A percentile compares a stretch with the other conserved stretches of the same genome.
These are phyloP conservation scores for Halictus ligatus DNA, from an alignment of 2,888 invertebrate species.

Conservation along the genomic window DNA sequence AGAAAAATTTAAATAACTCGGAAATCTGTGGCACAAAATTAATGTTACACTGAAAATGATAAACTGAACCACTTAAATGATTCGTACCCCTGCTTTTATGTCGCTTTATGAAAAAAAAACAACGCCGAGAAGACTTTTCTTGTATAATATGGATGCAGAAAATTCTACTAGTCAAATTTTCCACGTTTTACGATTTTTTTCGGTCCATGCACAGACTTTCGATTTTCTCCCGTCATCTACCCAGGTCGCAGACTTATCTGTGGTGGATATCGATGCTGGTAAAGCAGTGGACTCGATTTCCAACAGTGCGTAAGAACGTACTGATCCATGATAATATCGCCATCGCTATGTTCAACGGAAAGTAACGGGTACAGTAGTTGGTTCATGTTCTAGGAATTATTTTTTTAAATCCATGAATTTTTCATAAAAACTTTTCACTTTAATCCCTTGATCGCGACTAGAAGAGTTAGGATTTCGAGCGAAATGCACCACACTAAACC, in stretches of 20 bases:
- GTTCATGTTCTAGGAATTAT: not conserved
- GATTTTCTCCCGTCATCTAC: no score
- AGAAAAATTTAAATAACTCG: not conserved
- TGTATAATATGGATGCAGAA: no score
- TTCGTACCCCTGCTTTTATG: no score
- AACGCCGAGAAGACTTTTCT: no score
- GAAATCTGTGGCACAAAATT: no score
- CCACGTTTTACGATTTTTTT: no score
- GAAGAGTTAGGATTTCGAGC: not conserved
- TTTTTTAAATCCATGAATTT: not conserved
- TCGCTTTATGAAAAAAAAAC: no score
- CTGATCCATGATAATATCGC: not conserved
- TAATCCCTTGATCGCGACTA: not conserved
- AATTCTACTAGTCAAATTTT: no score
- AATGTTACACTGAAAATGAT: no score
- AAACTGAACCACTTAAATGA: no score
- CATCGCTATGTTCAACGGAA: not conserved
- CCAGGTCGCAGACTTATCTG: no score
- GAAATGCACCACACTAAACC: not conserved
- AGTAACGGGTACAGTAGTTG: not conserved
- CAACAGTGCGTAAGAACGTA: not conserved
- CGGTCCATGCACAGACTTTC: no score
- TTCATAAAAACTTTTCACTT: not conserved
- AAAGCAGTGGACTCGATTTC: not conserved
- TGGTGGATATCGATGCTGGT: not conserved